Percentiles rank a stretch among this genome's conserved stretches.
Evolutionary conservation across 2,797 vertebrate genomes (phyloP).

Genomic region (Tapera naevia): DNA sequence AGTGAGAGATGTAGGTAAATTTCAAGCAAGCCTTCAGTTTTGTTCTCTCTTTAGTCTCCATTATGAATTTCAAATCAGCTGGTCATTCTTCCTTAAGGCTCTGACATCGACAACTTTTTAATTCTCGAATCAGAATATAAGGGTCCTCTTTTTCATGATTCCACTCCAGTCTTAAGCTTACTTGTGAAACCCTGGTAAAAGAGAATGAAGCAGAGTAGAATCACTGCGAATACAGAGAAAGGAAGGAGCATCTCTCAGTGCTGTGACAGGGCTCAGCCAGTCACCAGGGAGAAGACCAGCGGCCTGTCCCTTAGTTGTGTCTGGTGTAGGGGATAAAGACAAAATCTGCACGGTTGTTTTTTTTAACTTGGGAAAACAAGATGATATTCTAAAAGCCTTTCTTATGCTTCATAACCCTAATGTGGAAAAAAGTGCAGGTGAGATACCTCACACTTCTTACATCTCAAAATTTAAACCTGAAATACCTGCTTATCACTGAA

Average conservation of each 20-base stretch:
- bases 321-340: not conserved
- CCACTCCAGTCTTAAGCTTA: not conserved
- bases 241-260: fast-evolving
- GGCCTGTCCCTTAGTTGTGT: not conserved
- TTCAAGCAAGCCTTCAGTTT: not conserved
- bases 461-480: not conserved
- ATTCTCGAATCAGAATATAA: not conserved
- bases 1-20: not conserved
- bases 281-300: not conserved
- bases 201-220: not conserved
- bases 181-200: not conserved
- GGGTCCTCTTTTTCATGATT: not conserved
- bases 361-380: not conserved
- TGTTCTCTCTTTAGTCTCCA: not conserved
- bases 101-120: not conserved
- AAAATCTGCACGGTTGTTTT: not conserved
- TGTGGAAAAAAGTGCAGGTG: not conserved
- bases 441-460: not conserved
- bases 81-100: not conserved
- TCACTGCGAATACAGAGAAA: not conserved
- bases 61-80: not conserved
- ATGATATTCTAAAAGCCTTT: not conserved
- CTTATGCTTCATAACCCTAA: not conserved
- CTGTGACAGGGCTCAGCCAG: not conserved
- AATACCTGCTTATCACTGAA: not conserved